Percentiles rank a stretch among this genome's conserved stretches.
phyloP scores from a whole-genome alignment of 1,140 invertebrate species.

The Camponotus floridanus region DNA sequence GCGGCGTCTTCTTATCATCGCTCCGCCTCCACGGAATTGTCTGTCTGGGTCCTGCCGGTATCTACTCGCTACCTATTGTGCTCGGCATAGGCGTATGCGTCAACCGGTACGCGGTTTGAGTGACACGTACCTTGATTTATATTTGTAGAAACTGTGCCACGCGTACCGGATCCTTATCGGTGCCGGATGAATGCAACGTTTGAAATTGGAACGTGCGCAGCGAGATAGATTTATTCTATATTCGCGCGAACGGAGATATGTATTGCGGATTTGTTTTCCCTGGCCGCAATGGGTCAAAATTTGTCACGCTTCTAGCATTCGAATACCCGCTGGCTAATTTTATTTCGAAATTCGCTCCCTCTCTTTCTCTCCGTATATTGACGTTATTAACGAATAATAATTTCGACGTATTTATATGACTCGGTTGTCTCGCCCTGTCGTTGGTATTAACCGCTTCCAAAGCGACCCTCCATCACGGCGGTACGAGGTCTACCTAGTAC shows the following conservation, averaged over 20 bases:
- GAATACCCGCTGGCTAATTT: background rate
- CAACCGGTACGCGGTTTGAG: constrained; percentile 10
- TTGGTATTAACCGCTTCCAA: background rate
- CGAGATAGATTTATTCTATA: constrained; percentile 62
- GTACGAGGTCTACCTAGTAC: background rate
- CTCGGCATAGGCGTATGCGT: constrained; percentile 3
- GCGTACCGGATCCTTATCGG: constrained; percentile 46
- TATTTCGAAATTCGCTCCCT: background rate
- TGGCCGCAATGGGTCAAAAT: background rate
- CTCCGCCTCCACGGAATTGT: constrained; percentile 42
- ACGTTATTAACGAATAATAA: constrained; percentile 12
- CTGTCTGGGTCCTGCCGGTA: constrained; percentile 34
- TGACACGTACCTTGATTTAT: constrained; percentile 47
- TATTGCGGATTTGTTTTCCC: constrained; percentile 20
- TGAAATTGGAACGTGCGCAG: constrained; percentile 60
- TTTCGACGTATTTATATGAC: constrained; percentile 17
- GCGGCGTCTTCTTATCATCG: constrained; percentile 39
- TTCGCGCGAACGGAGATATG: background rate
- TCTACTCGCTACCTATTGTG: constrained; percentile 47
- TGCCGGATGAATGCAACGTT: constrained; percentile 47
- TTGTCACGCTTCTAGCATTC: constrained; percentile 1
- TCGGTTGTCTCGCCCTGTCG: background rate
- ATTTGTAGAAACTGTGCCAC: constrained; percentile 52
- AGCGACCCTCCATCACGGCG: background rate
- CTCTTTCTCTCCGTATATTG: background rate